phyloP scores from a whole-genome alignment of 2,113 vertebrate genomes.

The Gasterosteus nipponicus region DNA sequence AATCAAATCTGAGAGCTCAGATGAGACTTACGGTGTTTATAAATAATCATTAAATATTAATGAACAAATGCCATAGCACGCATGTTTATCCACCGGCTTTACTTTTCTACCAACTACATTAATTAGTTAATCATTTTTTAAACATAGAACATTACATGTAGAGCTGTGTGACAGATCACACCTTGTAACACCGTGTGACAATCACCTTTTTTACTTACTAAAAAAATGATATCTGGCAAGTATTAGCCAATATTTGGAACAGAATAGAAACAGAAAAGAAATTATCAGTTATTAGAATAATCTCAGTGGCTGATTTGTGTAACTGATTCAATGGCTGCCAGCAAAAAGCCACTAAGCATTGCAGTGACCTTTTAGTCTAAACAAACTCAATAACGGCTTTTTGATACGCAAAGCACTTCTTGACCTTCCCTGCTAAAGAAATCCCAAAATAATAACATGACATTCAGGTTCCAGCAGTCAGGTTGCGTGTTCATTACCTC shows the following conservation, averaged over 20 bases:
- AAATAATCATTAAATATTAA: no score
- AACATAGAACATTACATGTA: neutral
- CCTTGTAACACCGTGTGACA: neutral
- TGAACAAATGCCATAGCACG: neutral
- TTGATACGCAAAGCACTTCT: neutral
- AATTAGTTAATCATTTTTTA: neutral
- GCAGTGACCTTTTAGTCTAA: neutral
- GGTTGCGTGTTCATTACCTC: slow-evolving; percentile 81
- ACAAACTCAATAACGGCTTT: neutral
- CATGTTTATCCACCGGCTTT: neutral
- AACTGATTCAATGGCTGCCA: neutral
- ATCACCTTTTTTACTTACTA: no score
- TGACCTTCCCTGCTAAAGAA: neutral
- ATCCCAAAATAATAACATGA: neutral
- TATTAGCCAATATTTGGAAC: neutral
- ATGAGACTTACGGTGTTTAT: neutral
- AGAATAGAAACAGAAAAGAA: neutral
- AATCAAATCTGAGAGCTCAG: neutral
- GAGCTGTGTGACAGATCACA: neutral
- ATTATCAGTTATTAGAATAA: neutral
- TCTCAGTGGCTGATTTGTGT: neutral
- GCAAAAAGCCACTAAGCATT: neutral
- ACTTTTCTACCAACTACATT: neutral
- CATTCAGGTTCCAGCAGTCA: neutral
- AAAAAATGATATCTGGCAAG: neutral